phyloP scores from a whole-genome alignment of 2,113 vertebrate genomes.

The Bubalus kerabau region DNA sequence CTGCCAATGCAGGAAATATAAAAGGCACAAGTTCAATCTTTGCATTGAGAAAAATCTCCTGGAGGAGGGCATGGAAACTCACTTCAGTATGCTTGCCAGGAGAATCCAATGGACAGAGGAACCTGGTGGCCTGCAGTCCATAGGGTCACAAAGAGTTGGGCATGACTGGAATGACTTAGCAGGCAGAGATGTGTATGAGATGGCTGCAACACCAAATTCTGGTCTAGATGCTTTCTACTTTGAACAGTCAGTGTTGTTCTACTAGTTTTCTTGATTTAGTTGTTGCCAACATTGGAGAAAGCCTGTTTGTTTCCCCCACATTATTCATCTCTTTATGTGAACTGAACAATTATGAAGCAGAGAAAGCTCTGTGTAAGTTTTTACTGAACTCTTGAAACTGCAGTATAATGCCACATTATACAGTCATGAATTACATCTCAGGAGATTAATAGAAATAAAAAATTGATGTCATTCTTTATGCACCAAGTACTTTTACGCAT shows the following conservation, averaged over 20 bases:
- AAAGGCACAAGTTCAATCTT: not conserved
- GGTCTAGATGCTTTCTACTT: not conserved
- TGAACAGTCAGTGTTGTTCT: not conserved
- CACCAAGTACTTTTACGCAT: not conserved
- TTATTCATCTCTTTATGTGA: not conserved
- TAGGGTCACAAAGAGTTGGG: not conserved
- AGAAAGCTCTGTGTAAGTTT: constrained; percentile 1
- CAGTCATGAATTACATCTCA: not conserved
- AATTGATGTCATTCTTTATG: constrained; percentile 30
- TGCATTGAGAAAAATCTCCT: not conserved
- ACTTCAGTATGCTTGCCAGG: not conserved
- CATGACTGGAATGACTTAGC: not conserved
- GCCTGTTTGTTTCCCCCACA: not conserved
- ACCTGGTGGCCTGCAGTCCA: not conserved
- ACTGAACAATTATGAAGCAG: not conserved
- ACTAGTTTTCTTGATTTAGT: not conserved
- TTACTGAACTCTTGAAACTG: not conserved
- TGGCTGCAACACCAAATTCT: not conserved
- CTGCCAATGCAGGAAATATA: not conserved
- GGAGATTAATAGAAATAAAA: constrained; percentile 41
- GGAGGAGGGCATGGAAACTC: not conserved
- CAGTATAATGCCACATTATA: not conserved
- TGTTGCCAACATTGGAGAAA: not conserved
- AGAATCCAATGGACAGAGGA: not conserved
- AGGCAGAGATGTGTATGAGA: not conserved